A percentile compares a stretch with the other conserved stretches of the same genome.
Evolutionary conservation across 2,113 vertebrate species (phyloP).

Genomic region (Shinisaurus crocodilurus): DNA sequence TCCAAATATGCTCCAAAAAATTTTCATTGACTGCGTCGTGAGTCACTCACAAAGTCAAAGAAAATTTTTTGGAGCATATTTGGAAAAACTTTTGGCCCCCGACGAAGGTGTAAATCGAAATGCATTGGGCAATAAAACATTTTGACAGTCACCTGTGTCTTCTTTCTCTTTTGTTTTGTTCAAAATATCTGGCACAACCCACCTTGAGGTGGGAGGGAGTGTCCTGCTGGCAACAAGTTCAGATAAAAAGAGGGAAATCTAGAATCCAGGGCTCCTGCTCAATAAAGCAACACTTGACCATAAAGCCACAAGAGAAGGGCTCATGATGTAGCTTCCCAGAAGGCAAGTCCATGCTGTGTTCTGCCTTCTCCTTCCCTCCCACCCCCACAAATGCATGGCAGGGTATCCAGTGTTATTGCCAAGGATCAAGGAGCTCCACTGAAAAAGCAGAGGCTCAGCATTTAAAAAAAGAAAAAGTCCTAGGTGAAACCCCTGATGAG

Average conservation of each 20-base stretch:
- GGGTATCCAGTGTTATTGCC: not conserved
- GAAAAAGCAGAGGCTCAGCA: not conserved
- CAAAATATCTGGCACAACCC: not conserved
- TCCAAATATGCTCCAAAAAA: too few species aligned
- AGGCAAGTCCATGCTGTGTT: not conserved
- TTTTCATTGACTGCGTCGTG: too few species aligned
- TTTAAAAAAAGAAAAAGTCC: not conserved
- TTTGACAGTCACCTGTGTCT: too few species aligned
- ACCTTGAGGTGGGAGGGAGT: too few species aligned
- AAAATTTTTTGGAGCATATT: too few species aligned
- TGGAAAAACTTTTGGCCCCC: too few species aligned
- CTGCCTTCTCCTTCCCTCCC: not conserved
- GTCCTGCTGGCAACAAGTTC: not conserved
- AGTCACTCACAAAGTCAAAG: too few species aligned
- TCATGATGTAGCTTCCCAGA: not conserved
- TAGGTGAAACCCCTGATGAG: not conserved
- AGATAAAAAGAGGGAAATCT: not conserved
- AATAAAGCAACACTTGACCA: not conserved
- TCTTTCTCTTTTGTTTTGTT: too few species aligned
- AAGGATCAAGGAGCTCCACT: not conserved
- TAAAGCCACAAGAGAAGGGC: not conserved
- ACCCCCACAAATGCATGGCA: not conserved
- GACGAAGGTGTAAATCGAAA: too few species aligned
- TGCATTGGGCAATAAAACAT: too few species aligned
- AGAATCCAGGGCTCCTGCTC: not conserved